A percentile compares a stretch with the other conserved stretches of the same genome.
phyloP scores from a whole-genome alignment of 2,113 vertebrate species.

The Xerus inauris region DNA sequence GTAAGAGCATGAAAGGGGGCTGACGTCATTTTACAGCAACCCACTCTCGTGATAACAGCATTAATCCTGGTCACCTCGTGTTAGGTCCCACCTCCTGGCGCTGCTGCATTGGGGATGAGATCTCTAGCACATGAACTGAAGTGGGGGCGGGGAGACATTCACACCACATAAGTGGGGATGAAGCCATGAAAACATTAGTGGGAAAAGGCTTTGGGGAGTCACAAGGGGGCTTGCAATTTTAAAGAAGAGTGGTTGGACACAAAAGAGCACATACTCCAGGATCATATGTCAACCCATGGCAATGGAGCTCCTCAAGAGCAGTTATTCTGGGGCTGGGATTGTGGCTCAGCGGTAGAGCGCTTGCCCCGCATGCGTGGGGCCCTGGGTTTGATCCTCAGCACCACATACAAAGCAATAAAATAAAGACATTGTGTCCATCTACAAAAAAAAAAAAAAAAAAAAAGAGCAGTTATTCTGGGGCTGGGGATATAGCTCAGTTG shows the following conservation, averaged over 20 bases:
- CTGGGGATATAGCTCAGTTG: too few species aligned
- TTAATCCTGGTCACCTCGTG: neutral
- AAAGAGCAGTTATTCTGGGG: too few species aligned
- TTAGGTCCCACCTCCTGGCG: neutral
- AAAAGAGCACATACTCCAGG: neutral
- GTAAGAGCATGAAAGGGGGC: neutral
- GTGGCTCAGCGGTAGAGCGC: too few species aligned
- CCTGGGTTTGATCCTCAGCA: too few species aligned
- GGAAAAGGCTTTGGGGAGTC: neutral
- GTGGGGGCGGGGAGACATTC: neutral
- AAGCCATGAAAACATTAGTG: neutral
- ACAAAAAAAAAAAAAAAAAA: too few species aligned
- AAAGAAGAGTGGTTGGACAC: neutral
- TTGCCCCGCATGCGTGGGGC: too few species aligned
- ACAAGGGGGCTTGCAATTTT: neutral
- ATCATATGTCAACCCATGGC: neutral
- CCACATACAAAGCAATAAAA: too few species aligned
- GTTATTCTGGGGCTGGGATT: too few species aligned
- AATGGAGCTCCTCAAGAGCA: neutral
- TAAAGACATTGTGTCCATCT: too few species aligned
- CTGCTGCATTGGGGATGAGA: neutral
- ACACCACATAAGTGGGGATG: neutral
- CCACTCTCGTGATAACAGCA: neutral
- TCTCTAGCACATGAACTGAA: neutral
- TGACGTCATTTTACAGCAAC: neutral